A percentile compares a stretch with the other conserved stretches of the same genome.
Evolutionary conservation across 1,140 invertebrate species (phyloP).

Genomic region (Trichonephila clavipes): DNA sequence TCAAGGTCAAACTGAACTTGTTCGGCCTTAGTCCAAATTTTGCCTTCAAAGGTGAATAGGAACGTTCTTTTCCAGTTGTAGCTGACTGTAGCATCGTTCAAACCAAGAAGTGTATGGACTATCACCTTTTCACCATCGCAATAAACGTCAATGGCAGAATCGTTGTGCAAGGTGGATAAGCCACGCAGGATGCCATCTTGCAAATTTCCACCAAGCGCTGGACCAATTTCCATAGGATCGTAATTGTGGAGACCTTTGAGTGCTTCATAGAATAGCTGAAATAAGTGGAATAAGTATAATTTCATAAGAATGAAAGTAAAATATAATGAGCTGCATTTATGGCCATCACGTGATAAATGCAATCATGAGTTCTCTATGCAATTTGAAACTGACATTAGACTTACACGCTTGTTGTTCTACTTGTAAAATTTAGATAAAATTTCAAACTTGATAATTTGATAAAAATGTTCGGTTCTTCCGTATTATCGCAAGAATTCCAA

Average conservation of each 20-base stretch:
- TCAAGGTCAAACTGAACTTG: neutral
- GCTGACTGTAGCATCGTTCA: constrained; percentile 5
- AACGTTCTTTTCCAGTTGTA: constrained; percentile 36
- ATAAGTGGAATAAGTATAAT: neutral
- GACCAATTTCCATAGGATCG: constrained; percentile 45
- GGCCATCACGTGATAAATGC: no score
- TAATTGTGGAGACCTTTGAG: constrained; percentile 15
- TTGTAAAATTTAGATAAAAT: no score
- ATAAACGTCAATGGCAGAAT: constrained; percentile 7
- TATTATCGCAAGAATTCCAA: no score
- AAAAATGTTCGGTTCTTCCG: no score
- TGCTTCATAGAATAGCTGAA: constrained; percentile 17
- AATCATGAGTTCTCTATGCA: no score
- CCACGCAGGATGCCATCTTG: constrained; percentile 47
- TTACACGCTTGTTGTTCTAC: no score
- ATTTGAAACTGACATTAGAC: no score
- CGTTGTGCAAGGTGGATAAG: constrained; percentile 32
- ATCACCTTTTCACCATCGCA: constrained; percentile 16
- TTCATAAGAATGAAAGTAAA: no score
- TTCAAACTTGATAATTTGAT: no score
- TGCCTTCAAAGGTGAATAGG: neutral
- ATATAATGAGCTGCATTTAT: no score
- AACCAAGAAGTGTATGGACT: neutral
- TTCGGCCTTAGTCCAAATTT: constrained; percentile 15
- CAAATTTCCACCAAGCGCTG: neutral